These are phyloP conservation scores for Apeira syringaria DNA, from an alignment of 2,888 invertebrate genomes.

Conservation along the genomic window DNA sequence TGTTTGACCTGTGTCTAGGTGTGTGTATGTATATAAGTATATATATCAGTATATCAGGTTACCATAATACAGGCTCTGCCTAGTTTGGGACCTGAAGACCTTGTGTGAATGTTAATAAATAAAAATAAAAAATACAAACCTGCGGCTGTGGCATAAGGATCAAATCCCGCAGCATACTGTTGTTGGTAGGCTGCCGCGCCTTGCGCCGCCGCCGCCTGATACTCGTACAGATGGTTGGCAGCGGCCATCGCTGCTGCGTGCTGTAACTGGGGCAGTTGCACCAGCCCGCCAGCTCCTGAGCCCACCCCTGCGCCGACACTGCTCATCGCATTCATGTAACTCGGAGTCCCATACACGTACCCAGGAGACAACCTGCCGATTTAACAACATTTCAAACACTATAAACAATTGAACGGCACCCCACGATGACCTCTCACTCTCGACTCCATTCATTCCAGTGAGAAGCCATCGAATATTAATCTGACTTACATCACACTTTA, in stretches of 20 bases:
- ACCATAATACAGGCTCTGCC: no score
- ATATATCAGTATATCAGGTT: no score
- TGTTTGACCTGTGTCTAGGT: no score
- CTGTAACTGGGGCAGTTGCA: conserved; percentile 87
- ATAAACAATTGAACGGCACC: conserved; percentile 9
- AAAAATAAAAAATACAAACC: conserved; percentile 76
- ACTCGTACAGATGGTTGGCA: conserved; percentile 92
- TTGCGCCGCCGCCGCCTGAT: conserved; percentile 90
- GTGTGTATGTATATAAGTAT: no score
- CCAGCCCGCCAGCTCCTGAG: conserved; percentile 86
- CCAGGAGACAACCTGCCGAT: conserved; percentile 81
- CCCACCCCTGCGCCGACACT: conserved; percentile 74
- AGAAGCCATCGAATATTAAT: conserved; percentile 45
- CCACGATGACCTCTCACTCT: conserved; percentile 24
- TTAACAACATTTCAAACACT: conserved; percentile 32
- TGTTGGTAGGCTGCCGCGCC: conserved; percentile 88
- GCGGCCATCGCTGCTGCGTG: conserved; percentile 91
- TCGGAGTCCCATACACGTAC: conserved; percentile 90
- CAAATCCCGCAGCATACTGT: conserved; percentile 89
- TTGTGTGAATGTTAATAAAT: no score
- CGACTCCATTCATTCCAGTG: conserved; percentile 29
- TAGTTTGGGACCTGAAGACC: no score
- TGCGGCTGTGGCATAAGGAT: conserved; percentile 89
- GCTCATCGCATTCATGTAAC: conserved; percentile 91
- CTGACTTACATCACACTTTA: conserved; percentile 52